Base-by-base conservation (phyloP, 2,797 vertebrate species). In the Lithobates sylvaticus region DNA sequence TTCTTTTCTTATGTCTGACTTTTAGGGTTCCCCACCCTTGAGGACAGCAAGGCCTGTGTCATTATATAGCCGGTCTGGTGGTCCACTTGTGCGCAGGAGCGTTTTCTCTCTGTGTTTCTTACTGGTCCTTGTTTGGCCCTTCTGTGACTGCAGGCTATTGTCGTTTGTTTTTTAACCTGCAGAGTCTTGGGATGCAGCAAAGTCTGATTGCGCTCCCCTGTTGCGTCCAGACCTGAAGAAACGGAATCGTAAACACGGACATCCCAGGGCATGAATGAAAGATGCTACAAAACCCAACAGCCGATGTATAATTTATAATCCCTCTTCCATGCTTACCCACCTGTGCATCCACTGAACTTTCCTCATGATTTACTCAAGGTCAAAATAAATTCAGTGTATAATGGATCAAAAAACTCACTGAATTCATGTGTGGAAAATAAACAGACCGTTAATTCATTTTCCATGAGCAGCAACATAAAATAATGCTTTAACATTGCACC, bases 251-350 rank as follows among this genome's bases (percentile, higher is more conserved):
- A 16, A 83, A 68, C 72, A 78, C 61, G n/a, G 77, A 72, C 69
- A 74, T 84, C 81, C 86, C 61, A 47, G 9, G 39, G 34, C 76
- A 87, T 87, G 86, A 79, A 84, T 87, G 81, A 84, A 87, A 84
- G 76, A 87, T 87, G 81, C 23, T 32, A 47, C 54, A 69, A 32
- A 42, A 42, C 68, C 68, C 29, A 70, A 36, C 75, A 74, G 39
- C 21, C 23, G 1, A 83, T 87, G 23, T 87, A 84, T 87, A 58
- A 84, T 87, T 83, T 76, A 87, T 84, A 21, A 50, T 7, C 61
- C 8, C 67, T 36, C 76, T 27, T 39, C 65, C n/a, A 70, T 64
- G 34, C 67, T 47, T 78, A 39, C 68, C n/a, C 42, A 78, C 85
- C 69, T 23, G 42, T 76, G 44, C 32, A 54, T 76, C 23, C 58